Conservation (phyloP, 1,140 invertebrate genomes). For the Laodelphax striatellus region DNA sequence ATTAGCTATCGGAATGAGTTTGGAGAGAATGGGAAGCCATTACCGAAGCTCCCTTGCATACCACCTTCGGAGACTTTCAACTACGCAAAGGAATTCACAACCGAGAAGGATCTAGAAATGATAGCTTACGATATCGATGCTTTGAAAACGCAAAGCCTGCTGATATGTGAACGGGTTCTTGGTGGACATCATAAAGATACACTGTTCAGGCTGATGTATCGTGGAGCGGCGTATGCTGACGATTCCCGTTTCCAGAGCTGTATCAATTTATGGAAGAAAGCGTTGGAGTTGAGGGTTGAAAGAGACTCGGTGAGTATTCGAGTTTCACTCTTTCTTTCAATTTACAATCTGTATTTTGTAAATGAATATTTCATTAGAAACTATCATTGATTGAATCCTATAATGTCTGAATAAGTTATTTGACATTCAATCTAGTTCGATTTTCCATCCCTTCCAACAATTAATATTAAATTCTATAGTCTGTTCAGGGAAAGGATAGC, state of each 20-base stretch:
- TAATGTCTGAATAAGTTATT: too few relatives aligned
- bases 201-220: constrained; percentile 59
- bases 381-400: too few relatives aligned
- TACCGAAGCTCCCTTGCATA: constrained; percentile 43
- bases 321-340: too few relatives aligned
- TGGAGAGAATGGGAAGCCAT: constrained; percentile 25
- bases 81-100: constrained; percentile 56
- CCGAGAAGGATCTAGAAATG: constrained; percentile 53
- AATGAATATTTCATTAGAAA: too few relatives aligned
- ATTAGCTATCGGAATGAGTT: constrained; percentile 19
- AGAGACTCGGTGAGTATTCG: constrained; percentile 50
- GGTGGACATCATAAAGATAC: constrained; percentile 73
- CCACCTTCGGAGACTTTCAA: constrained; percentile 46
- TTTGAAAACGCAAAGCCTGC: constrained; percentile 67
- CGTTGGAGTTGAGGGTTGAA: constrained; percentile 61
- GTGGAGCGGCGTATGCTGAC: constrained; percentile 80
- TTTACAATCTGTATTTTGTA: too few relatives aligned
- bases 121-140: constrained; percentile 63
- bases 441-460: too few relatives aligned
- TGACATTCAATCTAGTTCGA: too few relatives aligned
- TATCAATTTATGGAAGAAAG: constrained; percentile 73
- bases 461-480: too few relatives aligned
- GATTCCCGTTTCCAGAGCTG: constrained; percentile 70
- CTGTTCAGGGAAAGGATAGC: too few relatives aligned
- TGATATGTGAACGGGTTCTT: constrained; percentile 72